These are phyloP conservation scores for Limonius californicus DNA, from an alignment of 1,140 invertebrate genomes.

Conservation along the genomic window DNA sequence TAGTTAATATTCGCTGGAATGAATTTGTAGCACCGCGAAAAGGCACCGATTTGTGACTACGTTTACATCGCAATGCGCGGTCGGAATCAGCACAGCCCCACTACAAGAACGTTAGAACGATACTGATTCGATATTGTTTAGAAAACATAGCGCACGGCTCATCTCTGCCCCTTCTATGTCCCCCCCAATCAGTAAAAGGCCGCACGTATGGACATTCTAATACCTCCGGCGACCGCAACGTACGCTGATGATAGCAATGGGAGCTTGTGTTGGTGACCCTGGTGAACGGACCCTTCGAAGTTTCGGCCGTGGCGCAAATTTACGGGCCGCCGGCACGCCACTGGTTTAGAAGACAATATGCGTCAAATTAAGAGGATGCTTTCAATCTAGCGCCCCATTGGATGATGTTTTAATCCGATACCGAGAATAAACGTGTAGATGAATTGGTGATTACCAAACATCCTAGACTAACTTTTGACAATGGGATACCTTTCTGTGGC, in stretches of 20 bases:
- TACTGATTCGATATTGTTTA: conserved; percentile 15
- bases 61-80: conserved; percentile 11
- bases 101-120: conserved; percentile 2
- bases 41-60: conserved; percentile 8
- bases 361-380: no score
- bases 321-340: no score
- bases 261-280: conserved; percentile 1
- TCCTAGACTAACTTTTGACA: no score
- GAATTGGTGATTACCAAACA: no score
- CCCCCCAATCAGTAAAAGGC: conserved; percentile 6
- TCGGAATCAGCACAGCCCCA: conserved; percentile 1
- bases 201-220: conserved; percentile 7
- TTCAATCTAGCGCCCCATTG: no score
- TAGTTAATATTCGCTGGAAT: no score
- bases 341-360: no score
- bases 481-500: no score
- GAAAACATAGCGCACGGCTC: conserved; percentile 13
- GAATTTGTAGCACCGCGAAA: neutral
- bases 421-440: no score
- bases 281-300: no score
- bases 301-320: no score
- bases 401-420: no score
- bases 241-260: neutral
- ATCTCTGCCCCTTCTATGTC: conserved; percentile 11
- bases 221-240: neutral